phyloP scores from a whole-genome alignment of 2,888 invertebrate genomes.

The Eutolmus rufibarbis region DNA sequence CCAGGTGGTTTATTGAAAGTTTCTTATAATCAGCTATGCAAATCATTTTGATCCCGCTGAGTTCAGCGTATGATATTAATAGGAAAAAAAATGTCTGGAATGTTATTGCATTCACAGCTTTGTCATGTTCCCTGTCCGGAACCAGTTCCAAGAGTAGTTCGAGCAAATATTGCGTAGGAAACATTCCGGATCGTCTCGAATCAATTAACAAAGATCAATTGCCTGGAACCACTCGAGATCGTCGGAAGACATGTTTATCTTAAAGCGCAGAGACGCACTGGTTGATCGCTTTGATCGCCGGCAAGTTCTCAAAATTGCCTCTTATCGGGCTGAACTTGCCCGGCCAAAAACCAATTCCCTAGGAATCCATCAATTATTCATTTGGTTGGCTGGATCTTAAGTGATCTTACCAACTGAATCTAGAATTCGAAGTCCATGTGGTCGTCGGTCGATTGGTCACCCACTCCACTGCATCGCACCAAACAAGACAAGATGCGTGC shows the following conservation, averaged over 20 bases:
- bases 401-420: background rate
- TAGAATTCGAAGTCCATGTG: background rate
- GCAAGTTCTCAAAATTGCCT: background rate
- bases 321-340: background rate
- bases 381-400: background rate
- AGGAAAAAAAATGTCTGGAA: background rate
- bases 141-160: background rate
- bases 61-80: background rate
- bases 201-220: background rate
- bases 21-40: constrained; percentile 15
- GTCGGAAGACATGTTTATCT: background rate
- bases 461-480: background rate
- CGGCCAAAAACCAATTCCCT: background rate
- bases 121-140: background rate
- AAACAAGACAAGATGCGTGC: background rate
- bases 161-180: background rate
- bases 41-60: background rate
- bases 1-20: background rate
- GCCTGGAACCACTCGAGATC: constrained; percentile 7
- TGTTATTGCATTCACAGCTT: background rate
- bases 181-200: background rate
- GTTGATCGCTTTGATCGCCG: background rate
- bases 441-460: constrained; percentile 5
- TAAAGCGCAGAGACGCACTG: background rate
- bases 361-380: background rate